Evolutionary conservation across 2,113 vertebrate species (phyloP).

Genomic region (Strix aluco): DNA sequence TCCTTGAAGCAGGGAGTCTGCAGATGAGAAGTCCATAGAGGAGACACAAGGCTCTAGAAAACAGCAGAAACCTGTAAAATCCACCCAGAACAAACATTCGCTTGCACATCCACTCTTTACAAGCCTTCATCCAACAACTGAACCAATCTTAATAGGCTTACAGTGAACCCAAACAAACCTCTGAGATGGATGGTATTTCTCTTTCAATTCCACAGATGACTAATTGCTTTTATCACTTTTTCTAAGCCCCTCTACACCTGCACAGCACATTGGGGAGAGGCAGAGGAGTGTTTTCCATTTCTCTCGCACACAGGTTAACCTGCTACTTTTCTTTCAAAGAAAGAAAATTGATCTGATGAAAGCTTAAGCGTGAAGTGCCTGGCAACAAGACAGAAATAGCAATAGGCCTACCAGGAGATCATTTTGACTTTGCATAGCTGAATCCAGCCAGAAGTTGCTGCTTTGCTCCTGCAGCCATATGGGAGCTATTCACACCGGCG

Average conservation of each 20-base stretch:
- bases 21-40: not conserved
- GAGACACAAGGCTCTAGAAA: not conserved
- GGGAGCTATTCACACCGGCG: not conserved
- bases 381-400: conserved; percentile 8
- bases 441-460: not conserved
- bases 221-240: conserved; percentile 3
- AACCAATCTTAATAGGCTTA: not conserved
- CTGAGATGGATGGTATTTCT: not conserved
- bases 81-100: not conserved
- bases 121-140: not conserved
- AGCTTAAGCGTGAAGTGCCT: not conserved
- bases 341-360: conserved; percentile 27
- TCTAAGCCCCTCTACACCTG: not conserved
- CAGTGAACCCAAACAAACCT: not conserved
- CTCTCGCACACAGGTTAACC: not conserved
- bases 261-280: not conserved
- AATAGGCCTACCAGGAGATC: not conserved
- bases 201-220: not conserved
- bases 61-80: not conserved
- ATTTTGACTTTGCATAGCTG: not conserved
- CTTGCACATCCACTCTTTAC: not conserved
- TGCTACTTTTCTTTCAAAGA: not conserved
- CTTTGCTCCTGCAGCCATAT: not conserved
- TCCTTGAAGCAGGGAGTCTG: not conserved
- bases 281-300: not conserved